Evolutionary conservation across 2,113 vertebrate genomes (phyloP), one percentile per base, ranked within the genome.

Genomic region (Meleagris gallopavo): DNA sequence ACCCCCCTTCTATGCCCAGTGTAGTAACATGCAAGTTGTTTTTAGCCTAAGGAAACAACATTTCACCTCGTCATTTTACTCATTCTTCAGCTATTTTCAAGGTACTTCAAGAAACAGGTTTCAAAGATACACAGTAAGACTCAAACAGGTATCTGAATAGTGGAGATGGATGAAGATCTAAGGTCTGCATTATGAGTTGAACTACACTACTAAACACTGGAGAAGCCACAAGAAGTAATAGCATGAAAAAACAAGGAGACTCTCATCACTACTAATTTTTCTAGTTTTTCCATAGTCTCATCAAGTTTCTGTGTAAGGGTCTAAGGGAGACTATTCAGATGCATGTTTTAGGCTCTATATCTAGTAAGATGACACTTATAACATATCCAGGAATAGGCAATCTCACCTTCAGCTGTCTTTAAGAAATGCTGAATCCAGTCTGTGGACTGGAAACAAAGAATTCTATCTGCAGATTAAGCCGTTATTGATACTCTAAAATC

Each of bases 21-120:
- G 18, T 41, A n/a, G 45, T 46, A 85, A 89, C 41, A 55, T 52
- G 79, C 60, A 89, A 92, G 58, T 27, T 24, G 46, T 64, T 86
- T 95, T 94, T 83, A 95, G 83, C 85, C 67, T 62, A 48, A 93
- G 90, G 90, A 95, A 94, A 43, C 50, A 55, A 83, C 60, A 45
- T 77, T 91, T 61, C 38, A 87, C 92, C 78, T 62, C 1, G 2
- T 55, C 20, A 36, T 81, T 92, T 86, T 81, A 94, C 84, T 95
- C 88, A 58, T 83, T 86, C 46, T 77, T 82, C 16, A 89, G 75
- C 67, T 60, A 62, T 83, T 64, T 79, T 48, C 60, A 62, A 73
- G 67, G 76, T 38, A 73, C 67, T 93, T 93, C 87, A 89, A 89
- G 54, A 86, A 62, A 57, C 30, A 83, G 82, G 89, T 85, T 85